These are phyloP conservation scores for Nerophis lumbriciformis DNA, from an alignment of 2,113 vertebrate genomes.

Conservation along the genomic window DNA sequence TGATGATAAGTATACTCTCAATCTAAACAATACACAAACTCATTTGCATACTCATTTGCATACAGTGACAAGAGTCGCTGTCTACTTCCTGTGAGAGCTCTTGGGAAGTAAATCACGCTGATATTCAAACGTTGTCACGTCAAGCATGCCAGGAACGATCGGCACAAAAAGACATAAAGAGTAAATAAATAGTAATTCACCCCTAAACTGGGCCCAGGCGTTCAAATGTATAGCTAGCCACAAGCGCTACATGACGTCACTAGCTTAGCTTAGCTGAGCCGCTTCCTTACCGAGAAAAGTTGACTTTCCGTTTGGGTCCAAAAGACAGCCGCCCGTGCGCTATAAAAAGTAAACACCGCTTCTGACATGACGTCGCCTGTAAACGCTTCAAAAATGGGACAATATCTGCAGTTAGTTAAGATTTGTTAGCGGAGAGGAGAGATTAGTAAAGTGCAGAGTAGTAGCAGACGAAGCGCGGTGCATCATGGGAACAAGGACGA, in stretches of 20 bases:
- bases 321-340: neutral
- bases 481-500: neutral
- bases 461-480: neutral
- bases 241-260: neutral
- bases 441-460: neutral
- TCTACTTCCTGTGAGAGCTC: neutral
- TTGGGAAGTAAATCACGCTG: too few species aligned
- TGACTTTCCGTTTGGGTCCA: neutral
- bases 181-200: too few species aligned
- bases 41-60: neutral
- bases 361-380: neutral
- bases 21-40: too few species aligned
- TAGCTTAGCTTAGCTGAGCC: neutral
- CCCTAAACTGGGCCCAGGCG: neutral
- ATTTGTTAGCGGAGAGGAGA: neutral
- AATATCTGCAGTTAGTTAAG: too few species aligned
- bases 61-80: neutral
- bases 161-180: neutral
- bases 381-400: neutral
- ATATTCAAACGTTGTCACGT: too few species aligned
- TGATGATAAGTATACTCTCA: too few species aligned
- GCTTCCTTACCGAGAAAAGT: neutral
- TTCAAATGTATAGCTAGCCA: neutral
- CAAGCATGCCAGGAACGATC: neutral
- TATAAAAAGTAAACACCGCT: too few species aligned